These are phyloP conservation scores for Lasioglossum figueresi DNA, from an alignment of 2,888 invertebrate genomes.

Conservation along the genomic window DNA sequence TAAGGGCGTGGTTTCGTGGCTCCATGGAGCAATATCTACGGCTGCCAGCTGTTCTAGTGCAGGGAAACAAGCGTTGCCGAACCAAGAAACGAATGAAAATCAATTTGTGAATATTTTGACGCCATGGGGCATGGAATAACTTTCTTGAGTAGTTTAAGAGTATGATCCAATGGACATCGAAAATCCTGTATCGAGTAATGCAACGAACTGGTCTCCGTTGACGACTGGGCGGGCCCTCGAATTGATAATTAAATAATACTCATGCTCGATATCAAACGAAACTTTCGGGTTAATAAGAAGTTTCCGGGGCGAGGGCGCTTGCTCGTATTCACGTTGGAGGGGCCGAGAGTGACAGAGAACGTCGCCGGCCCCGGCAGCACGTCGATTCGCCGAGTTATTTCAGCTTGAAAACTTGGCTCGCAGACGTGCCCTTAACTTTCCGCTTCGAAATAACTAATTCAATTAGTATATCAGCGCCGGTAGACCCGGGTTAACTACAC, in stretches of 20 bases:
- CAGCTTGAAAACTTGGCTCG: conserved; percentile 72
- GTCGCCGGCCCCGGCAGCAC: conserved; percentile 40
- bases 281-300: conserved; percentile 72
- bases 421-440: conserved; percentile 74
- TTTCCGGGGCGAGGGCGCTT: conserved; percentile 49
- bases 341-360: not conserved
- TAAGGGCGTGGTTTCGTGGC: not conserved
- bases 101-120: not conserved
- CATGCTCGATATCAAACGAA: conserved; percentile 66
- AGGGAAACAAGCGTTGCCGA: not conserved
- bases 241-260: conserved; percentile 72
- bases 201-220: not conserved
- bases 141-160: not conserved
- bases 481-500: conserved; percentile 66
- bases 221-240: not conserved
- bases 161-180: not conserved
- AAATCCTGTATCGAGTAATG: not conserved
- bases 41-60: not conserved
- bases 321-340: conserved; percentile 2
- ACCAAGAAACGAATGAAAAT: not conserved
- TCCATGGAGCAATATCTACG: not conserved
- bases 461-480: conserved; percentile 72
- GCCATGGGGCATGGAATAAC: not conserved
- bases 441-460: conserved; percentile 74
- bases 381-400: conserved; percentile 73